Conservation (phyloP, 1,140 invertebrate species). For the Halesus radiatus region DNA sequence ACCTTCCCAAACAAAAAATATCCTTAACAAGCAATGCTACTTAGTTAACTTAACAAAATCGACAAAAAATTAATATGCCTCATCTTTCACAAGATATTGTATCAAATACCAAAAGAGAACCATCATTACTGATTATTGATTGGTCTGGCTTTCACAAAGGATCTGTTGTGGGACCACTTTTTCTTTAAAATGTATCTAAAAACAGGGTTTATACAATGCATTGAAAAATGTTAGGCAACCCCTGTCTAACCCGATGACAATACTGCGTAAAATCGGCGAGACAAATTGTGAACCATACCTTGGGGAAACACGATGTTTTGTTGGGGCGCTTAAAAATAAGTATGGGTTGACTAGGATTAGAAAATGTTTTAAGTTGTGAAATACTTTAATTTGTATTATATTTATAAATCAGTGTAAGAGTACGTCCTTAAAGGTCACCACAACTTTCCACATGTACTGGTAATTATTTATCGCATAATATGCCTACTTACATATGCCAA, state of each 20-base stretch:
- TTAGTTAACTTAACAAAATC: background rate
- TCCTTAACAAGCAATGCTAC: background rate
- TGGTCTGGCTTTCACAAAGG: background rate
- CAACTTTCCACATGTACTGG: too few species aligned
- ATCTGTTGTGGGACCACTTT: background rate
- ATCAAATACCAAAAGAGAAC: conserved; percentile 6
- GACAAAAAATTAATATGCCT: conserved; percentile 5
- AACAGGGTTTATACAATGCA: background rate
- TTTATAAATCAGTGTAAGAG: too few species aligned
- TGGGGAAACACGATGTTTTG: background rate
- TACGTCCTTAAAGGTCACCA: too few species aligned
- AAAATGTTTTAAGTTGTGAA: too few species aligned
- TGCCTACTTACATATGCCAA: too few species aligned
- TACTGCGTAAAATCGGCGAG: conserved; percentile 8
- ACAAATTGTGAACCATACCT: conserved; percentile 8
- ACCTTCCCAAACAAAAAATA: background rate
- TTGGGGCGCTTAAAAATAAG: conserved; percentile 5
- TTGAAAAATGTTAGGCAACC: conserved; percentile 30
- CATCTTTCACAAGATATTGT: conserved; percentile 6
- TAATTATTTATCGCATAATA: too few species aligned
- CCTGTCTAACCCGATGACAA: conserved; percentile 24
- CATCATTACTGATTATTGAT: conserved; percentile 28
- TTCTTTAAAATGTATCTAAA: conserved; percentile 4
- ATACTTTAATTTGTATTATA: too few species aligned
- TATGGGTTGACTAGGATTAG: too few species aligned